phyloP scores from a whole-genome alignment of 30 jellyfish, hydroid and myxozoan genomes.

The Haliclystus octoradiatus region DNA sequence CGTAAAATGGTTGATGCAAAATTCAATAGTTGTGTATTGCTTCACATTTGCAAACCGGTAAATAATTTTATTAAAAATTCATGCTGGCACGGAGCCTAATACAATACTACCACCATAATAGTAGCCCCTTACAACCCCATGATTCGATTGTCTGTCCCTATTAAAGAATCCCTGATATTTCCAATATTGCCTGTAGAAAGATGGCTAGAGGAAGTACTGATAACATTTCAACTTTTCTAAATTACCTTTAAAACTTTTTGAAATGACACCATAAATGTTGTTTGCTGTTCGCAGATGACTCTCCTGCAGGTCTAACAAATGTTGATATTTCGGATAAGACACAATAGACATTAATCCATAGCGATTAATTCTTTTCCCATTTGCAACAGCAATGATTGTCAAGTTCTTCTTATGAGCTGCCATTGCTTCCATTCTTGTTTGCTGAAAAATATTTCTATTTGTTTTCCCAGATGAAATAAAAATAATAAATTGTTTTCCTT shows the following conservation, averaged over 20 bases:
- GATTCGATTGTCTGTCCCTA: too few relatives aligned
- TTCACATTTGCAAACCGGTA: too few relatives aligned
- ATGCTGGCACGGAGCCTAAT: too few relatives aligned
- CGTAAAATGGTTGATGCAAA: too few relatives aligned
- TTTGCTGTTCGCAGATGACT: slow-evolving; percentile 20
- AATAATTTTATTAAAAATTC: too few relatives aligned
- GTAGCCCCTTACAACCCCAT: too few relatives aligned
- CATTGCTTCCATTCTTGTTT: slow-evolving; percentile 23
- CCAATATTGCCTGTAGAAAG: too few relatives aligned
- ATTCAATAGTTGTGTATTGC: too few relatives aligned
- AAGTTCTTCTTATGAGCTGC: slow-evolving; percentile 4
- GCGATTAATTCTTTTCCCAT: slow-evolving; percentile 27
- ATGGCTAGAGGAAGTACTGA: too few relatives aligned
- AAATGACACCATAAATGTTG: neutral
- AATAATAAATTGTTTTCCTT: neutral
- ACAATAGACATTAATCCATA: slow-evolving; percentile 38
- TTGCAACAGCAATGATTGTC: slow-evolving; percentile 24
- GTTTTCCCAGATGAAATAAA: neutral
- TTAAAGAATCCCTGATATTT: too few relatives aligned
- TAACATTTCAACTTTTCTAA: too few relatives aligned
- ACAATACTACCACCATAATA: too few relatives aligned
- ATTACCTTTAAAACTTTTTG: neutral
- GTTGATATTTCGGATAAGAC: slow-evolving; percentile 26
- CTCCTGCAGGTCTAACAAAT: slow-evolving; percentile 12
- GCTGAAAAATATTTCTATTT: slow-evolving; percentile 7